Evolutionary conservation across 2,888 invertebrate genomes (phyloP), one percentile per base, ranked within the genome.

Genomic region (Tineola bisselliella): DNA sequence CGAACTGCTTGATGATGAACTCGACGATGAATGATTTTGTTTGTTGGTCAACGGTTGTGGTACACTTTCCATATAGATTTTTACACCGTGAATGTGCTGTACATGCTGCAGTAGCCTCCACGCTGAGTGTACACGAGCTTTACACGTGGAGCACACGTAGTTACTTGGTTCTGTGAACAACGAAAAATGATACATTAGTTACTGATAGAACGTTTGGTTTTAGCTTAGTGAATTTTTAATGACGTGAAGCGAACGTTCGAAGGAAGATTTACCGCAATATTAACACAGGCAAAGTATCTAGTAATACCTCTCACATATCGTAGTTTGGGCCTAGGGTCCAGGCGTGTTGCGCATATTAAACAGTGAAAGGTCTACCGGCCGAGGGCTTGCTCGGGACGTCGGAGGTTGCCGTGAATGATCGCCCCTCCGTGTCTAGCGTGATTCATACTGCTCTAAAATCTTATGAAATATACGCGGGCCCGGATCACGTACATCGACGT

Each of bases 41-140:
- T 90, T 79, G 64, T 70, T 77, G 6, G 74, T 77, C 64, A 71
- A 75, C 62, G 74, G 81, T 63, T 81, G 84, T 1, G 84, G 82
- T 66, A 82, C 72, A 61, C 88, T 88, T 69, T 94, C 94, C 61
- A 93, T 90, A 88, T 97, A 98, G 72, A 98, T 95, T 79, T 96
- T 94, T 64, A 98, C 93, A 17, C 97, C 97, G 74, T 98, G 98
- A 63, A 93, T 92, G 72, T 94, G 94, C 79, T 98, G 98, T 30
- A 95, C 97, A 79, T 98, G 98, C 76, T 98, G 97, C 44, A 98
- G 91, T 63, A 98, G 89, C 62, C 94, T 90, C 98, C 98, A 98
- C 8, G 98, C 97, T n/a, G 97, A 97, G 69, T 92, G 92, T 68
- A 95, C 91, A 59, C 94, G 92, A 65, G 94, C 93, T 74, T 96